These are phyloP conservation scores for Cheiracanthium punctorium DNA, from an alignment of 2,888 invertebrate species.

Conservation along the genomic window DNA sequence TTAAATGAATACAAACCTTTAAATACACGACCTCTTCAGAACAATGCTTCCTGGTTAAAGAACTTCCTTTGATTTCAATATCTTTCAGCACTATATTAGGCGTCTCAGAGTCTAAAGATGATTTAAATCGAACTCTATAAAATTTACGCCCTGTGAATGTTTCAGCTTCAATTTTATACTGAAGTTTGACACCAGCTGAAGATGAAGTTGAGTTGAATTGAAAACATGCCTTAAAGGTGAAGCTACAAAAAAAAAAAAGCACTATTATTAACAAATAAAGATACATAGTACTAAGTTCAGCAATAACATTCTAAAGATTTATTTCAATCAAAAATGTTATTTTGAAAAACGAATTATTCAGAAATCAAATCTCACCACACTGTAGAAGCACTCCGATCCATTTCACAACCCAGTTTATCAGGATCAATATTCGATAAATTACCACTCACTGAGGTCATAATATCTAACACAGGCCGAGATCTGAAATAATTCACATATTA, in stretches of 20 bases:
- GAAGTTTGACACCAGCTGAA: constrained; percentile 78
- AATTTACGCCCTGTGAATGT: constrained; percentile 79
- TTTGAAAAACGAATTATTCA: background rate
- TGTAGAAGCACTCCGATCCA: constrained; percentile 81
- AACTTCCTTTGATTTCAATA: constrained; percentile 73
- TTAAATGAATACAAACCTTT: constrained; percentile 79
- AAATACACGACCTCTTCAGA: constrained; percentile 87
- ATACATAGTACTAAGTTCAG: background rate
- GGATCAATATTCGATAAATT: constrained; percentile 89
- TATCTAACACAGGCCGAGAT: constrained; percentile 92
- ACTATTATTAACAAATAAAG: no score
- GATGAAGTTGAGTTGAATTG: constrained; percentile 78
- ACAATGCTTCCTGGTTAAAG: constrained; percentile 79
- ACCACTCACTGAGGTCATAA: constrained; percentile 83
- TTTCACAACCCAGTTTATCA: constrained; percentile 83
- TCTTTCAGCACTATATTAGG: constrained; percentile 74
- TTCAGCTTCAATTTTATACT: constrained; percentile 89
- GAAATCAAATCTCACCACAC: constrained; percentile 74
- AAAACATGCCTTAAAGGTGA: constrained; percentile 89
- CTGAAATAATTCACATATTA: constrained; percentile 76
- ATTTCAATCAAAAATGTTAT: background rate
- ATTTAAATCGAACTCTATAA: constrained; percentile 84
- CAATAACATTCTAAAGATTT: background rate
- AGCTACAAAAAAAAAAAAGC: constrained; percentile 78
- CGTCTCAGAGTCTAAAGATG: constrained; percentile 74